A percentile compares a stretch with the other conserved stretches of the same genome.
Conservation (phyloP, 2,888 invertebrate species). For the Epirrita christyi region DNA sequence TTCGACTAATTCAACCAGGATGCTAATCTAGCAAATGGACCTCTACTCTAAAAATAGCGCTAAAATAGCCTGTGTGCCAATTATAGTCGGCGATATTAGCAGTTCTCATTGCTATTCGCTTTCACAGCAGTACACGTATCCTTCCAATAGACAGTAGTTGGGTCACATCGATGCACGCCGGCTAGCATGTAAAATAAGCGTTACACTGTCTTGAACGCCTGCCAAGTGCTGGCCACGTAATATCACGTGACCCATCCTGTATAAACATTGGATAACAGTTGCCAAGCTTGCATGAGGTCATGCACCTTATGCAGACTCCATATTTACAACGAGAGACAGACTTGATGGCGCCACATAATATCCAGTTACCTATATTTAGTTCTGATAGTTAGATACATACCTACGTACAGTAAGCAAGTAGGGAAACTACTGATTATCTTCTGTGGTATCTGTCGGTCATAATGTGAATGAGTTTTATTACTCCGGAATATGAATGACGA, state of each 20-base stretch:
- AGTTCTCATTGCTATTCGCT: constrained; percentile 46
- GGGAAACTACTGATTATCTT: constrained; percentile 56
- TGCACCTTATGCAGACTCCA: constrained; percentile 64
- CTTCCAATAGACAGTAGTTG: constrained; percentile 53
- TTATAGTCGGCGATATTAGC: constrained; percentile 35
- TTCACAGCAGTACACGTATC: constrained; percentile 59
- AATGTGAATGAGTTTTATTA: constrained; percentile 62
- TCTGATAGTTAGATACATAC: constrained; percentile 50
- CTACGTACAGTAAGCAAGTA: constrained; percentile 32
- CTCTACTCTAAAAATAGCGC: constrained; percentile 36
- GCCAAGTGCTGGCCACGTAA: constrained; percentile 71
- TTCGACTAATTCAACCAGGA: constrained; percentile 18
- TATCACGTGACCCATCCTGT: constrained; percentile 63
- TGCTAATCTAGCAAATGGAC: constrained; percentile 21
- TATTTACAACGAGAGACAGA: constrained; percentile 60
- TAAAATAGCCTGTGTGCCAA: constrained; percentile 32
- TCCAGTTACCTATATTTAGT: constrained; percentile 66
- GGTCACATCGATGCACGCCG: constrained; percentile 62
- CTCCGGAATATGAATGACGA: constrained; percentile 54
- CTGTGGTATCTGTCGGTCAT: constrained; percentile 20
- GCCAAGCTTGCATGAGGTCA: constrained; percentile 63
- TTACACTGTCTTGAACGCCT: constrained; percentile 66
- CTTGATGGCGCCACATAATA: constrained; percentile 64
- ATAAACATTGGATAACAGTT: constrained; percentile 72
- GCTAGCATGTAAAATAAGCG: constrained; percentile 70